Evolutionary conservation across 2,888 invertebrate species (phyloP).

Genomic region (Tethea ocularis): DNA sequence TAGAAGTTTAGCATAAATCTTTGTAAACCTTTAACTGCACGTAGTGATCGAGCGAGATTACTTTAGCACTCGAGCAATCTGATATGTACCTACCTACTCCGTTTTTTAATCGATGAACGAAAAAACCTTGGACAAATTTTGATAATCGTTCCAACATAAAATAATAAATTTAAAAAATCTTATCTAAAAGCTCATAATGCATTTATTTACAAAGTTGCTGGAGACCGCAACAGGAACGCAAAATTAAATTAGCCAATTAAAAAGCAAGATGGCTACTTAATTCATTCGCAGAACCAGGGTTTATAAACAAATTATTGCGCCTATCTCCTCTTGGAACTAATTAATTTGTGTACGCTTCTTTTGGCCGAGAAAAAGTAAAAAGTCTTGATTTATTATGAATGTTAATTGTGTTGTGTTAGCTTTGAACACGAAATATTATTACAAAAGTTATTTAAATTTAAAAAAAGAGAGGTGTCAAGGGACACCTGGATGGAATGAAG

Average conservation of each 20-base stretch:
- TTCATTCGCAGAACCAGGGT: background rate
- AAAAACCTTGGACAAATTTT: background rate
- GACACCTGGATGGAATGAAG: too few species aligned
- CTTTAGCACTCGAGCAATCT: too few species aligned
- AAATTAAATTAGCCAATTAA: slow-evolving; percentile 2
- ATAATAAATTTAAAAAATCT: background rate
- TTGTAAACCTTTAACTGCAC: too few species aligned
- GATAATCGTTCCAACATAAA: background rate
- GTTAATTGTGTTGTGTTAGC: background rate
- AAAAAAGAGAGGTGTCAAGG: too few species aligned
- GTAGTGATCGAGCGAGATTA: too few species aligned
- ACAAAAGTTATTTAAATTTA: background rate
- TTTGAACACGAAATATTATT: background rate
- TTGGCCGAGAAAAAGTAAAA: background rate
- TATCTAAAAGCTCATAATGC: background rate
- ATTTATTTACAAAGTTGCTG: background rate
- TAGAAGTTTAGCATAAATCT: too few species aligned
- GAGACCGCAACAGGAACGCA: background rate
- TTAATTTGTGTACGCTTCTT: background rate
- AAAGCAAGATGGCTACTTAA: slow-evolving; percentile 1
- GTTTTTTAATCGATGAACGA: too few species aligned
- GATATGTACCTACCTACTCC: too few species aligned
- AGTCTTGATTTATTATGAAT: background rate
- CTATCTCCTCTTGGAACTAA: background rate
- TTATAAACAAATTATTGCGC: slow-evolving; percentile 5